Conservation (phyloP, 2,797 vertebrate species). For the Pygocentrus nattereri region DNA sequence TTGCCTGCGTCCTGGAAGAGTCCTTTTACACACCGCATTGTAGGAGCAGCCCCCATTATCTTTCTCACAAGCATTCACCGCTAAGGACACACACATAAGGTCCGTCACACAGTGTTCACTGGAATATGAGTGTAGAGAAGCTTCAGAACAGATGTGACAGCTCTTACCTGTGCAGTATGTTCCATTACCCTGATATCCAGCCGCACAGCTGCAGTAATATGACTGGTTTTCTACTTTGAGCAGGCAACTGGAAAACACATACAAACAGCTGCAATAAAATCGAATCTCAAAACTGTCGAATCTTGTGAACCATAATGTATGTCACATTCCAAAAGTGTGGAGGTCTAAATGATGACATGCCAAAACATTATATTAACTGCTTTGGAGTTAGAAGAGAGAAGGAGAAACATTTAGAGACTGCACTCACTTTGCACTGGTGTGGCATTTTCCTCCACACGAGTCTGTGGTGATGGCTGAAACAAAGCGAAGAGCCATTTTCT, state of each 20-base stretch:
- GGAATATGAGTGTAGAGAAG: background rate
- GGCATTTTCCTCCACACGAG: constrained; percentile 83
- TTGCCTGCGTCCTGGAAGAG: constrained; percentile 80
- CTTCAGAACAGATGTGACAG: background rate
- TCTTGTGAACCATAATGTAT: no score
- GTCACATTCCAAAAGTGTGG: no score
- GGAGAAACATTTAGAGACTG: constrained; percentile 15
- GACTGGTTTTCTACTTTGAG: constrained; percentile 60
- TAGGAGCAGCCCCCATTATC: constrained; percentile 87
- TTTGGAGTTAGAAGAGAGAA: no score
- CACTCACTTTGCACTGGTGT: constrained; percentile 94
- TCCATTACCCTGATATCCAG: constrained; percentile 91
- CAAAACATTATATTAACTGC: no score
- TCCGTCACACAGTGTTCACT: background rate
- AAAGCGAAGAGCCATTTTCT: constrained; percentile 26
- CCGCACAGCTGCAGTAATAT: constrained; percentile 84
- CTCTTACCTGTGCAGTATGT: constrained; percentile 86
- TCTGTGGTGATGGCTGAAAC: constrained; percentile 86
- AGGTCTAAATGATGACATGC: no score
- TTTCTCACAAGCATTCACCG: constrained; percentile 79
- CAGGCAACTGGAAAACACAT: constrained; percentile 80
- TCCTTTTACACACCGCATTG: constrained; percentile 85
- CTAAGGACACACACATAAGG: constrained; percentile 67
- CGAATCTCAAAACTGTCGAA: no score
- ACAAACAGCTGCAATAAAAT: background rate